These are phyloP conservation scores for Ecdyonurus torrentis DNA, from an alignment of 2,888 invertebrate species.

Conservation along the genomic window DNA sequence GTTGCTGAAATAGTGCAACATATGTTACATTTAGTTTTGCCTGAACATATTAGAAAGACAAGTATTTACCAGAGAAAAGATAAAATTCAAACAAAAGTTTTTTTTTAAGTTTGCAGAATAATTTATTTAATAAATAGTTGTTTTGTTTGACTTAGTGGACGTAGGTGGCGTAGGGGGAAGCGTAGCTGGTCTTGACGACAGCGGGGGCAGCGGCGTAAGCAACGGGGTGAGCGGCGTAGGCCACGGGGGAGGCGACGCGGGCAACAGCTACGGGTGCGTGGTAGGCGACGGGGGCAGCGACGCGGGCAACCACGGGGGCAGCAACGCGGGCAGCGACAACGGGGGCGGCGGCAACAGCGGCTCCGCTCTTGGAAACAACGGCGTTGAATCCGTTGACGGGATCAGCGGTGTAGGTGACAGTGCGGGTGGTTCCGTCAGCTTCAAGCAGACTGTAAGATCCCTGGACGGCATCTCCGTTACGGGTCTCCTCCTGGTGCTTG, in stretches of 20 bases:
- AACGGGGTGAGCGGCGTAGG: background rate
- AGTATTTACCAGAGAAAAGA: too few relatives aligned
- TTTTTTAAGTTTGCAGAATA: too few relatives aligned
- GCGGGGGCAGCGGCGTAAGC: background rate
- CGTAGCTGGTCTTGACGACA: background rate
- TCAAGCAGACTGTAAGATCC: too few relatives aligned
- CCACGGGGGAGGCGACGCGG: background rate
- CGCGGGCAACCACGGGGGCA: background rate
- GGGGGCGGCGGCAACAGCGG: background rate
- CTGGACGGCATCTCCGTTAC: too few relatives aligned
- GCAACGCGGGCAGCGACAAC: background rate
- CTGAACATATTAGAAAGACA: too few relatives aligned
- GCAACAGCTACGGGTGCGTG: conserved; percentile 1
- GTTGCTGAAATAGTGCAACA: too few relatives aligned
- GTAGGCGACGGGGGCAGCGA: background rate
- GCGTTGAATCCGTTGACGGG: conserved; percentile 9
- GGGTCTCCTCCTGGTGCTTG: too few relatives aligned
- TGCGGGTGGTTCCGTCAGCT: too few relatives aligned
- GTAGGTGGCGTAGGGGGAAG: background rate
- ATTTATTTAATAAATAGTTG: too few relatives aligned
- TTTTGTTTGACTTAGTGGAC: background rate
- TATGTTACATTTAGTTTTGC: too few relatives aligned
- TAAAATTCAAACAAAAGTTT: too few relatives aligned
- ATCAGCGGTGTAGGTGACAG: too few relatives aligned
- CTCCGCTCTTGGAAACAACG: background rate